Percentiles rank a stretch among this genome's conserved stretches.
Evolutionary conservation across 2,113 vertebrate species (phyloP).

Genomic region (Chunga burmeisteri): DNA sequence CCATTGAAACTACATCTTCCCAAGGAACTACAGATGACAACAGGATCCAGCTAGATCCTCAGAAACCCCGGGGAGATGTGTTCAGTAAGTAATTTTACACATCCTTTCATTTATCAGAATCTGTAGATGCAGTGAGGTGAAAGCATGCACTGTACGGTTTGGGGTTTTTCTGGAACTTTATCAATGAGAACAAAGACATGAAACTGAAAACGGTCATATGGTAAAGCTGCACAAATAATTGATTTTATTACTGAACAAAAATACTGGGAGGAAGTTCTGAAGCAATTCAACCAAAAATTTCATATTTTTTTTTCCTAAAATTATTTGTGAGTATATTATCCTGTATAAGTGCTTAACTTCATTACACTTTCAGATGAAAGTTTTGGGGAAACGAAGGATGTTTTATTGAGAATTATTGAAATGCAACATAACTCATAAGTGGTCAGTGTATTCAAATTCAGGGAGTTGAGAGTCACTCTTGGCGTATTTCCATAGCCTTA

Average conservation of each 20-base stretch:
- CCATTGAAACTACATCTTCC: conserved; percentile 47
- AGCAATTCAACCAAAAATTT: neutral
- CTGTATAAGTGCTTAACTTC: neutral
- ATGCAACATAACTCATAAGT: neutral
- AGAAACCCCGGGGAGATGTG: conserved; percentile 94
- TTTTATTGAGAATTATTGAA: neutral
- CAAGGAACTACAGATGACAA: conserved; percentile 79
- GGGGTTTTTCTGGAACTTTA: neutral
- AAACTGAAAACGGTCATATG: neutral
- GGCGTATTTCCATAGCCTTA: neutral
- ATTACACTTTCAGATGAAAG: neutral
- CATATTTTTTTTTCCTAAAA: neutral
- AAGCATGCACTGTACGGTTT: neutral
- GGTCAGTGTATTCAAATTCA: neutral
- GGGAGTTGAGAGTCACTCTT: neutral
- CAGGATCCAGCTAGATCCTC: conserved; percentile 85
- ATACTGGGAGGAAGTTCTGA: neutral
- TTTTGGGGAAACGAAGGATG: neutral
- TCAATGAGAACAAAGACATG: neutral
- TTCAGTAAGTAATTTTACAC: conserved; percentile 85
- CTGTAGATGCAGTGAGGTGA: neutral
- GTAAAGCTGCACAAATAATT: neutral
- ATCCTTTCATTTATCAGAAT: neutral
- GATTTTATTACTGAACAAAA: neutral
- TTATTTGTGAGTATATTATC: neutral